Evolutionary conservation across 2,113 vertebrate genomes (phyloP), one percentile per base, ranked within the genome.

Genomic region (Polypterus bichir): DNA sequence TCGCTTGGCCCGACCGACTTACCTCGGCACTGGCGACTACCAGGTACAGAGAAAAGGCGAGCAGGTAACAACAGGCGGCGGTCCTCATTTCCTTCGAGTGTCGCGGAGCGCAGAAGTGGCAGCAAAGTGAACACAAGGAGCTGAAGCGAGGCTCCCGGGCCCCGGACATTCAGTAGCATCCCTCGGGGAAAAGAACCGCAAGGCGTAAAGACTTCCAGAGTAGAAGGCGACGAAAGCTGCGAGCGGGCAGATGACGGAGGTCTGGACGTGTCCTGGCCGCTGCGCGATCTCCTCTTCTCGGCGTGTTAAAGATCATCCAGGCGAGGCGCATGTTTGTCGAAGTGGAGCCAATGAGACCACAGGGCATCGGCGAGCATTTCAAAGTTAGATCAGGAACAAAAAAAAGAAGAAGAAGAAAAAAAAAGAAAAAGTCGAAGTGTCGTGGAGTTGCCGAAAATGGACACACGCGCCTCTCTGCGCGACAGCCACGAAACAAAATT

Each of bases 1-100:
- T 27, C 27, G 27, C 27, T 27, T 27, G 27, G 27, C 27, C 27
- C 27, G 27, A 27, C 27, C 27, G 27, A 27, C 84, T 86, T 88
- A 95, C 94, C 94, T 97, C 91, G 80, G 85, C 85, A 66, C 78
- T 72, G 73, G 80, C 86, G 72, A 85, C 81, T 81, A 86, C 79
- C 84, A 94, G 89, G 87, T 86, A 93, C 66, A 81, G 74, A 78
- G 88, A 90, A 78, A 90, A 89, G 82, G 90, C 82, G 75, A 94
- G 79, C 73, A 94, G 86, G 81, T 82, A 84, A 64, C 85, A 63
- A 74, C 78, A 89, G 83, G 87, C 84, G 83, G 88, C 77, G 85
- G 87, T 87, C 90, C 83, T 94, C 94, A 95, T 97, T 84, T 92
- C 92, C 90, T 77, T 86, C 85, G 81, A 74, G 79, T 84, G 84